phyloP scores from a whole-genome alignment of 2,113 vertebrate genomes.

The Vidua macroura region DNA sequence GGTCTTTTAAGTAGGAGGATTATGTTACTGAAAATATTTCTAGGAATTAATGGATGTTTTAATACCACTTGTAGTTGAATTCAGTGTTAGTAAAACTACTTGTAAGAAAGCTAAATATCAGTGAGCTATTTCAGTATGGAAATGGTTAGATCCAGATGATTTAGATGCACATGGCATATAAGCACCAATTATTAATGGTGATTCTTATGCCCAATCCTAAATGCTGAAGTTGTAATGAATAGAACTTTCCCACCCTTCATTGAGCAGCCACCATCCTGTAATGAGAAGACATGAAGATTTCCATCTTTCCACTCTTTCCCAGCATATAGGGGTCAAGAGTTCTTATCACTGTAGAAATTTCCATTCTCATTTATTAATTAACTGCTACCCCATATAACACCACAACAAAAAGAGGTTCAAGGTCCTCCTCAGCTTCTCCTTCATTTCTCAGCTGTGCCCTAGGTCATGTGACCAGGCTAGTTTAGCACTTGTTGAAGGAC shows the following conservation, averaged over 20 bases:
- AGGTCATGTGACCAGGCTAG: fast-evolving
- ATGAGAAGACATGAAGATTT: neutral
- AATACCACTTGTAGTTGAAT: neutral
- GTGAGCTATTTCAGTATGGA: neutral
- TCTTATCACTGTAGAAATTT: neutral
- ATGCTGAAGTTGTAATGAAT: fast-evolving
- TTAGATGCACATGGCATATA: neutral
- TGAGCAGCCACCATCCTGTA: neutral
- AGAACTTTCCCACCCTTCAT: neutral
- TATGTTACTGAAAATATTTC: neutral
- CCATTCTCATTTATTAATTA: neutral
- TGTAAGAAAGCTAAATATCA: neutral
- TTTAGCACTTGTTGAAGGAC: neutral
- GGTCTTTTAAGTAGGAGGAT: neutral
- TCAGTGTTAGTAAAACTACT: neutral
- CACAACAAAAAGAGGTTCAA: neutral
- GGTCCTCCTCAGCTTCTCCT: neutral
- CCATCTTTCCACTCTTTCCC: neutral
- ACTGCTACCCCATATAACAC: neutral
- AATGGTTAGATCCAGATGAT: neutral
- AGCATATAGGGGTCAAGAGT: neutral
- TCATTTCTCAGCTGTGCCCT: neutral
- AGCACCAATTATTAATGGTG: neutral
- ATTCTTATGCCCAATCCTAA: neutral
- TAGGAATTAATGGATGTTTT: neutral